phyloP scores from a whole-genome alignment of 2,797 vertebrate species.

The Cephalopachus bancanus region DNA sequence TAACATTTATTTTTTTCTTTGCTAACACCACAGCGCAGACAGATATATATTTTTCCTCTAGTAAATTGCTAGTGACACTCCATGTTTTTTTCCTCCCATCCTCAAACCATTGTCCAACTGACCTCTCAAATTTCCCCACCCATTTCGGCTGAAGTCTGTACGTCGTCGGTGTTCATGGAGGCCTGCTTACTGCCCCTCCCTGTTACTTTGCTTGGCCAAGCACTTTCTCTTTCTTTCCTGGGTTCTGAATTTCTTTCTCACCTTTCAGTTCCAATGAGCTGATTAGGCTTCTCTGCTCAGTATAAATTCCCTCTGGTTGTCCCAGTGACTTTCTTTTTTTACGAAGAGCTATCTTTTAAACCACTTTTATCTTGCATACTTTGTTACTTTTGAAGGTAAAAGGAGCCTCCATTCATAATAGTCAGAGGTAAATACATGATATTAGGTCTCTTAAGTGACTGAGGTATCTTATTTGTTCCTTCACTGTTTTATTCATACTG shows the following conservation, averaged over 20 bases:
- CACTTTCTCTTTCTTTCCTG: background rate
- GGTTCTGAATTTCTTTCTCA: background rate
- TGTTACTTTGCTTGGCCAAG: background rate
- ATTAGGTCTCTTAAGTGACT: background rate
- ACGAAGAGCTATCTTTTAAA: constrained; percentile 2
- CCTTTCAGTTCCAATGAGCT: background rate
- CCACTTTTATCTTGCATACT: constrained; percentile 6
- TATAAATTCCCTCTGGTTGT: background rate
- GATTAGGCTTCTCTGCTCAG: background rate
- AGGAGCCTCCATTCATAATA: background rate
- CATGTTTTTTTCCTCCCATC: constrained; percentile 47
- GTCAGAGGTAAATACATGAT: background rate
- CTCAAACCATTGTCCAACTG: constrained; percentile 44
- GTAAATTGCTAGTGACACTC: constrained; percentile 66
- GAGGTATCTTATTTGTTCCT: background rate
- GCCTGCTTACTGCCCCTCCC: background rate
- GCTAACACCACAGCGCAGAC: constrained; percentile 63
- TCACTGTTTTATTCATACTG: background rate
- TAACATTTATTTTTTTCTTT: constrained; percentile 61
- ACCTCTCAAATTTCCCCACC: background rate
- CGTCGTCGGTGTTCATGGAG: background rate
- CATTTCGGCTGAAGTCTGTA: background rate
- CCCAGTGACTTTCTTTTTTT: background rate
- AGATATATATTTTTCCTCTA: constrained; percentile 52
- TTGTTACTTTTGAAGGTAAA: constrained; percentile 68